Evolutionary conservation across 35 echinoderm and acorn worm genomes (phyloP).

Genomic region (Lytechinus variegatus): DNA sequence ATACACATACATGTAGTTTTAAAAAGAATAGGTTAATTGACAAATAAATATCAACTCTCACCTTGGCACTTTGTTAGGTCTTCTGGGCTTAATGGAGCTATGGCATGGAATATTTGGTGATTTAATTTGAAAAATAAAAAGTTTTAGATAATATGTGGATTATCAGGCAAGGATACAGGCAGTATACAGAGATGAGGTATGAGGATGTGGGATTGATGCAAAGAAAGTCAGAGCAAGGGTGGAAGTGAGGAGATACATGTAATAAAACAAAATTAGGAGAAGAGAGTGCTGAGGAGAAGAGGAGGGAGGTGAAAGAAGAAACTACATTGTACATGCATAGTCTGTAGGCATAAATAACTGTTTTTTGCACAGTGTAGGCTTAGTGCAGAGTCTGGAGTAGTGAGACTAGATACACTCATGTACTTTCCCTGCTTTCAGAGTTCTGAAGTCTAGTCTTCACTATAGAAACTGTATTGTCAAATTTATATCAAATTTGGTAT

Average conservation of each 20-base stretch:
- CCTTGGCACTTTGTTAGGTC: slow-evolving; percentile 43
- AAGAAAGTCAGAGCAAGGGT: neutral
- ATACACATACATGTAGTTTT: too few relatives aligned
- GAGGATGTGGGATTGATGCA: neutral
- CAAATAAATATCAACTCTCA: neutral
- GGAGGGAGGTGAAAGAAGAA: neutral
- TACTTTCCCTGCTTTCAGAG: too few relatives aligned
- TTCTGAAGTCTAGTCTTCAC: too few relatives aligned
- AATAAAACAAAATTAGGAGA: neutral
- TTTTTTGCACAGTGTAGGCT: too few relatives aligned
- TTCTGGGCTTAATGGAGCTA: slow-evolving; percentile 37
- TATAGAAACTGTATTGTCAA: too few relatives aligned
- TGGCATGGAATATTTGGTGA: neutral
- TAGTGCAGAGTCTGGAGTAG: too few relatives aligned
- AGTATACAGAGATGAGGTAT: neutral
- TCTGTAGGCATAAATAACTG: too few relatives aligned
- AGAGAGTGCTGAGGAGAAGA: neutral
- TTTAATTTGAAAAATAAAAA: neutral
- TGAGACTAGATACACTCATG: too few relatives aligned
- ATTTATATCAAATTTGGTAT: too few relatives aligned
- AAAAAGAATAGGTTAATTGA: neutral
- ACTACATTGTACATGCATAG: too few relatives aligned
- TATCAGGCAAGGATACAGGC: neutral
- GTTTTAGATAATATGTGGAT: neutral
- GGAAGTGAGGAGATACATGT: too few relatives aligned